Conservation (phyloP, 2,888 invertebrate genomes). For the Crossocerus cetratus region DNA sequence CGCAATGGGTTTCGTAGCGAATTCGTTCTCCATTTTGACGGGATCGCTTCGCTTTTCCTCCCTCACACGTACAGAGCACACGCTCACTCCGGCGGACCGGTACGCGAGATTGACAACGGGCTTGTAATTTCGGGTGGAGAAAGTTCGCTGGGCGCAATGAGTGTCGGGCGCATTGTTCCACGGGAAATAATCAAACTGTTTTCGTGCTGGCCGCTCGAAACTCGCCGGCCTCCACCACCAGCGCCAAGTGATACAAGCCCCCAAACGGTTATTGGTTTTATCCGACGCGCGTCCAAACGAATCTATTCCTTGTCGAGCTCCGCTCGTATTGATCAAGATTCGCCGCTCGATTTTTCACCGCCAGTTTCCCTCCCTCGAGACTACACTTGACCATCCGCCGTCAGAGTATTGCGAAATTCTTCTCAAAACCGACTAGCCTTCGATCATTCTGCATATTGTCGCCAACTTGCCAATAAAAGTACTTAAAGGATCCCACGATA, state of each 20-base stretch:
- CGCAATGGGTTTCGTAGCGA: neutral
- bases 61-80: neutral
- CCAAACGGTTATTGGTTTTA: slow-evolving; percentile 49
- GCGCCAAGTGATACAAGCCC: slow-evolving; percentile 20
- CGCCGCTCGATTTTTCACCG: slow-evolving; percentile 1
- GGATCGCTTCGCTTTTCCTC: slow-evolving; percentile 4
- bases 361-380: slow-evolving; percentile 1
- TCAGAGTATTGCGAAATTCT: neutral
- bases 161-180: slow-evolving; percentile 23
- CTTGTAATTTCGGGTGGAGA: slow-evolving; percentile 36
- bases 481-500: neutral
- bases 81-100: neutral
- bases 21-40: slow-evolving; percentile 21
- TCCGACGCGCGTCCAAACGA: slow-evolving; percentile 31
- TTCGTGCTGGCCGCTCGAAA: slow-evolving; percentile 18
- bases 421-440: neutral
- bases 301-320: slow-evolving; percentile 23
- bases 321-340: slow-evolving; percentile 25
- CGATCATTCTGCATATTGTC: neutral
- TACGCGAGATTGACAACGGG: slow-evolving; percentile 18
- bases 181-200: slow-evolving; percentile 53
- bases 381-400: neutral
- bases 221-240: neutral
- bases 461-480: neutral
- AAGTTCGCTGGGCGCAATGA: slow-evolving; percentile 36